Base-by-base conservation (phyloP, 2,888 invertebrate species). In the Desoria tigrina region DNA sequence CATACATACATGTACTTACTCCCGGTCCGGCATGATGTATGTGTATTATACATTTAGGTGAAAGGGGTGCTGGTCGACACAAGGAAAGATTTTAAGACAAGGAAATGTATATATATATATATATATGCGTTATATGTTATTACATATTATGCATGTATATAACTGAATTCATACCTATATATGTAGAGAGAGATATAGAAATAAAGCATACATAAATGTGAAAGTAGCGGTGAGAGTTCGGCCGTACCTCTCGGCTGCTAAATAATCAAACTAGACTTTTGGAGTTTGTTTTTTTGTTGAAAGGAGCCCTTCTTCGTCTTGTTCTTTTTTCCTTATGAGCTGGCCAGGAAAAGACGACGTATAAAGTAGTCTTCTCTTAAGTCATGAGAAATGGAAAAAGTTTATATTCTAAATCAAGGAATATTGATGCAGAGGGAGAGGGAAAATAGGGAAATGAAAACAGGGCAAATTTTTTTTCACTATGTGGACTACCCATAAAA, bases 391-490 rank as follows among this genome's bases (percentile, higher is more conserved):
- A 67, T 69, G 70, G 67, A 68, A 70, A 70, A 70, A 67, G 65
- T 70, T 67, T 70, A 70, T 70, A 70, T 68, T 70, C 70, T 70
- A 70, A 70, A 70, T 70, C 70, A 70, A 70, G 70, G 70, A 70
- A 70, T 70, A 70, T 70, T 70, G 70, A 70, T 70, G 70, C 70
- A 65, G 61, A 70, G 64, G 65, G 65, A 67, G 65, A 58, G 28
- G 42, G 58, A 58, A 57, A 57, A 57, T 57, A 57, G 57, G 57
- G 70, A 70, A 70, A 70, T 70, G 70, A 70, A 70, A 70, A 70
- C 70, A 70, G 65, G 65, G 60, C 62, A 66, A 67, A 68, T 65
- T 66, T 69, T 65, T 71, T 60, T 21, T 45, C 45, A 45, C n/a
- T 32, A 55, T 68, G 62, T 72, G 70, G 66, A 69, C 69, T 68